Evolutionary conservation across 2,113 vertebrate species (phyloP).

Genomic region (Crypturellus undulatus): DNA sequence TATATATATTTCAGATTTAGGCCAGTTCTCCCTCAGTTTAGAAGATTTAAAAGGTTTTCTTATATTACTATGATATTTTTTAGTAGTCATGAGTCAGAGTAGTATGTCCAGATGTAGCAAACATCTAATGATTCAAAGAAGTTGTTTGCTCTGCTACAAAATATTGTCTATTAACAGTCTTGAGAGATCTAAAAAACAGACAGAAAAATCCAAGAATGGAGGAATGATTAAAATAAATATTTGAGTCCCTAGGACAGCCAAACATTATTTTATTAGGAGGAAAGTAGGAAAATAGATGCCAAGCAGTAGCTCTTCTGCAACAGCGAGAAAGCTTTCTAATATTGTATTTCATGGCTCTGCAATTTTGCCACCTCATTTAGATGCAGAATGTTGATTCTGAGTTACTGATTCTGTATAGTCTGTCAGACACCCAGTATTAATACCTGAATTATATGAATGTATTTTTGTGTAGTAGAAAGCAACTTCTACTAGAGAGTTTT

Average conservation of each 20-base stretch:
- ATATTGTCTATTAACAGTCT: neutral
- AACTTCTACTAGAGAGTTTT: neutral
- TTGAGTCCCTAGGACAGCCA: neutral
- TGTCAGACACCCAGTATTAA: neutral
- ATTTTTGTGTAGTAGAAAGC: neutral
- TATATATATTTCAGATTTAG: neutral
- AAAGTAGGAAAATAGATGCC: neutral
- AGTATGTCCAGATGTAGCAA: neutral
- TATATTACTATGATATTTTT: neutral
- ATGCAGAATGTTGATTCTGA: neutral
- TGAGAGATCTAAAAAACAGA: neutral
- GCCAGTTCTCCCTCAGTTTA: neutral
- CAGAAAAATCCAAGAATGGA: neutral
- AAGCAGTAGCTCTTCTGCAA: neutral
- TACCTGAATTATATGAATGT: neutral
- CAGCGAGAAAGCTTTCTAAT: neutral
- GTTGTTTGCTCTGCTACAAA: neutral
- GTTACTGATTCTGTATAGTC: neutral
- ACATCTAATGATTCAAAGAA: neutral
- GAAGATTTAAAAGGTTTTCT: neutral
- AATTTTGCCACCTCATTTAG: neutral
- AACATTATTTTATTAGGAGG: neutral
- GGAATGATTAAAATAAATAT: neutral
- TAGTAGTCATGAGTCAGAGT: neutral
- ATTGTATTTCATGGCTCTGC: neutral